Percentiles rank a stretch among this genome's conserved stretches.
Conservation (phyloP, 1,140 invertebrate species). For the Piezodorus guildinii region DNA sequence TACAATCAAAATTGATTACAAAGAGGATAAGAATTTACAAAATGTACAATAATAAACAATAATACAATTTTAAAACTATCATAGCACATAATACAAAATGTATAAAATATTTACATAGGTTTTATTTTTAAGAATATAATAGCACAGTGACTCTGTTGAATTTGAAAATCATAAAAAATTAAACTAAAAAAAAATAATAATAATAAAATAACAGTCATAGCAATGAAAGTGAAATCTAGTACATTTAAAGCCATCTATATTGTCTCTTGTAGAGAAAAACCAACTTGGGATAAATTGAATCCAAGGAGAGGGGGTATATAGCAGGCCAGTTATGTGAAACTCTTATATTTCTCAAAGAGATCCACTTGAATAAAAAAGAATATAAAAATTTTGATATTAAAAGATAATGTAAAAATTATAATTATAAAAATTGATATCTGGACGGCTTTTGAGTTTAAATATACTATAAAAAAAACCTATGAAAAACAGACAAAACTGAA, state of each 20-base stretch:
- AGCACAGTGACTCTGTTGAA: constrained; percentile 8
- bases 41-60: constrained; percentile 16
- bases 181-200: not conserved
- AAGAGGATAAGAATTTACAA: constrained; percentile 12
- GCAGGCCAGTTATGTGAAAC: too few relatives aligned
- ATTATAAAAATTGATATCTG: too few relatives aligned
- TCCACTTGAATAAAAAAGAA: too few relatives aligned
- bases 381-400: too few relatives aligned
- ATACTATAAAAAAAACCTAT: too few relatives aligned
- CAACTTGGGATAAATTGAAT: too few relatives aligned
- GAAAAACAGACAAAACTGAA: too few relatives aligned
- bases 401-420: too few relatives aligned
- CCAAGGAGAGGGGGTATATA: too few relatives aligned
- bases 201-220: not conserved
- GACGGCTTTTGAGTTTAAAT: too few relatives aligned
- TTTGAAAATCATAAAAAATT: not conserved
- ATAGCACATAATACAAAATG: constrained; percentile 15
- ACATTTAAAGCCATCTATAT: constrained; percentile 8
- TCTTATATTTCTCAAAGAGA: too few relatives aligned
- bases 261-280: not conserved
- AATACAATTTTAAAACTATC: constrained; percentile 8
- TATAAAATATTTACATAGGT: constrained; percentile 16
- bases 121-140: not conserved
- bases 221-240: constrained; percentile 11
- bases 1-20: constrained; percentile 12